phyloP scores from a whole-genome alignment of 2,797 vertebrate genomes.

The Dendrocincla tyrannina region DNA sequence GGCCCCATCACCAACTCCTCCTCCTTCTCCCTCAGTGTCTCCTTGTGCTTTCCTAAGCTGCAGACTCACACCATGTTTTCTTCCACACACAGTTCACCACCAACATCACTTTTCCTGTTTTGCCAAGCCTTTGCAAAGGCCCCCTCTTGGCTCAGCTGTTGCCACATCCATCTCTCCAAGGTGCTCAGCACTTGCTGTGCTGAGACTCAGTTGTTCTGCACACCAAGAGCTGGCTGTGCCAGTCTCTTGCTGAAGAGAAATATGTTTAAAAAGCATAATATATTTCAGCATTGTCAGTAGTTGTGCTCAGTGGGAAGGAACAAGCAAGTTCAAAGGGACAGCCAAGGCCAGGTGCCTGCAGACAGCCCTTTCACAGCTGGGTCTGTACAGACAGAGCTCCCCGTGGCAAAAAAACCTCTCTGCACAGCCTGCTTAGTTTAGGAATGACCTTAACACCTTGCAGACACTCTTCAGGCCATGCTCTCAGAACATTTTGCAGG shows the following conservation, averaged over 20 bases:
- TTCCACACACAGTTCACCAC: neutral
- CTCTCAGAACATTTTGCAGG: neutral
- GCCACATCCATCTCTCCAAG: neutral
- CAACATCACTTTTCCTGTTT: neutral
- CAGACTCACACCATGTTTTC: neutral
- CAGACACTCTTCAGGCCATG: neutral
- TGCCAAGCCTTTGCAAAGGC: neutral
- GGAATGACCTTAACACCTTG: neutral
- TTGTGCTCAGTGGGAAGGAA: neutral
- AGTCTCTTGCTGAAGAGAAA: neutral
- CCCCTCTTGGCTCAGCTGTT: neutral
- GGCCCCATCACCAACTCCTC: neutral
- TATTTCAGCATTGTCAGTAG: neutral
- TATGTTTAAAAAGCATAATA: neutral
- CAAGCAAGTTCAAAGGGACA: neutral
- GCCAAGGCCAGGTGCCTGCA: neutral
- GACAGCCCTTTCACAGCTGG: neutral
- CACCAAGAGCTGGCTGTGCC: fast-evolving
- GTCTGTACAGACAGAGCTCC: fast-evolving
- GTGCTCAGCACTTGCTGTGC: neutral
- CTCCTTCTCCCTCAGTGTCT: neutral
- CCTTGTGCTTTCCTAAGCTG: neutral
- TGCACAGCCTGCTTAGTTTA: neutral
- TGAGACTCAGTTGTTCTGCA: neutral
- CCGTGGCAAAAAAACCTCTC: neutral